Evolutionary conservation across 2,113 vertebrate genomes (phyloP).

Genomic region (Oreocharis arfaki): DNA sequence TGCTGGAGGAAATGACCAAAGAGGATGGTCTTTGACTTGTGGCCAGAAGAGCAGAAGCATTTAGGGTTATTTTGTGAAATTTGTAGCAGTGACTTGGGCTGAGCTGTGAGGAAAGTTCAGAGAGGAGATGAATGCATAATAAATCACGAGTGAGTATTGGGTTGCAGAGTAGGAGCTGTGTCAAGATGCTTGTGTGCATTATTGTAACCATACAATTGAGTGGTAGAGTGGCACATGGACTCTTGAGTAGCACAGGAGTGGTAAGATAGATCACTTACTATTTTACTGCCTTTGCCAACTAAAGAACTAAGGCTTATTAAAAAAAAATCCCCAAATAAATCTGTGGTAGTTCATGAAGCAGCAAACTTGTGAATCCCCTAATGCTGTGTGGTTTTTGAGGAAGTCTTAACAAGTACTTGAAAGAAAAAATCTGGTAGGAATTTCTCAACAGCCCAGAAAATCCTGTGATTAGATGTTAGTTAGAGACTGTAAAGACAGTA

Average conservation of each 20-base stretch:
- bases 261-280: too few species aligned
- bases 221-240: background rate
- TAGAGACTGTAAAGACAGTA: background rate
- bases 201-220: fast-evolving
- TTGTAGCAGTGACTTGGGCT: background rate
- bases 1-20: background rate
- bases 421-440: background rate
- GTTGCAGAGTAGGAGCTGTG: background rate
- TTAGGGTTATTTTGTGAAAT: background rate
- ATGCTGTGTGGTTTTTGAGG: fast-evolving
- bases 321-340: background rate
- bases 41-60: background rate
- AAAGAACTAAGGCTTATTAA: background rate
- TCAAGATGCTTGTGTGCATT: background rate
- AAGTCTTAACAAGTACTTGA: background rate
- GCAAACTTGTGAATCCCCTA: background rate
- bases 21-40: background rate
- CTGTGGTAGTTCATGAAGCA: background rate
- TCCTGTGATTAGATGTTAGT: too few species aligned
- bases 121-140: background rate
- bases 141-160: too few species aligned
- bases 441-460: background rate
- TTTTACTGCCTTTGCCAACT: background rate
- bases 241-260: background rate
- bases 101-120: background rate